phyloP scores from a whole-genome alignment of 1,140 invertebrate genomes.

The Cydia pomonella region DNA sequence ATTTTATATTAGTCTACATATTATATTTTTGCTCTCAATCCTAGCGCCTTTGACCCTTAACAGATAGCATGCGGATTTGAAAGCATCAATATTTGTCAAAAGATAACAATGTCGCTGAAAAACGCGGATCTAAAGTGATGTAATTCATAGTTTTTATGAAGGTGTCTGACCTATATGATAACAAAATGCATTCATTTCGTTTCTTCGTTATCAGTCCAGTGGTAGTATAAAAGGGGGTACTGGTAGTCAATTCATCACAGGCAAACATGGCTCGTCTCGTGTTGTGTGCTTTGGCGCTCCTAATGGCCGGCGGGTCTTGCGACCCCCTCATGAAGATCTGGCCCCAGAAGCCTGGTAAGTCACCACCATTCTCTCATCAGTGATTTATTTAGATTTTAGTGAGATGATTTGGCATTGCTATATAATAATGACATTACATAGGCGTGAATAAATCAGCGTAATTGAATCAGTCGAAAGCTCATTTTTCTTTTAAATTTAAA shows the following conservation, averaged over 20 bases:
- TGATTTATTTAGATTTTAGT: too few species aligned
- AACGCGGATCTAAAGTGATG: not conserved
- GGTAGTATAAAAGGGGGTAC: conserved; percentile 44
- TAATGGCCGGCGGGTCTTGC: conserved; percentile 43
- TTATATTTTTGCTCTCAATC: too few species aligned
- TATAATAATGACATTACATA: too few species aligned
- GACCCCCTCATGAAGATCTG: conserved; percentile 40
- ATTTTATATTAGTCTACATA: too few species aligned
- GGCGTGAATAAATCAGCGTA: too few species aligned
- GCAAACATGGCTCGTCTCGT: conserved; percentile 52
- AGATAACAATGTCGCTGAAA: too few species aligned
- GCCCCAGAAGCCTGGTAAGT: conserved; percentile 53
- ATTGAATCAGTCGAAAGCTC: too few species aligned
- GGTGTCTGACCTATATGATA: conserved; percentile 29
- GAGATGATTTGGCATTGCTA: too few species aligned
- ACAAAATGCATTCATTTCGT: conserved; percentile 20
- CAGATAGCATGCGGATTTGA: too few species aligned
- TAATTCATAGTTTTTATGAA: conserved; percentile 9
- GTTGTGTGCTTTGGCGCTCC: conserved; percentile 48
- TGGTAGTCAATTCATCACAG: conserved; percentile 33
- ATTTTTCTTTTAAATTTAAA: too few species aligned
- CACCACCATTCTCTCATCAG: not conserved
- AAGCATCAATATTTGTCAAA: too few species aligned
- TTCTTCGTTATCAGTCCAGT: conserved; percentile 14
- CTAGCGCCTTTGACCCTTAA: too few species aligned